phyloP scores from a whole-genome alignment of 2,113 vertebrate genomes.

The Crotalus horridus region DNA sequence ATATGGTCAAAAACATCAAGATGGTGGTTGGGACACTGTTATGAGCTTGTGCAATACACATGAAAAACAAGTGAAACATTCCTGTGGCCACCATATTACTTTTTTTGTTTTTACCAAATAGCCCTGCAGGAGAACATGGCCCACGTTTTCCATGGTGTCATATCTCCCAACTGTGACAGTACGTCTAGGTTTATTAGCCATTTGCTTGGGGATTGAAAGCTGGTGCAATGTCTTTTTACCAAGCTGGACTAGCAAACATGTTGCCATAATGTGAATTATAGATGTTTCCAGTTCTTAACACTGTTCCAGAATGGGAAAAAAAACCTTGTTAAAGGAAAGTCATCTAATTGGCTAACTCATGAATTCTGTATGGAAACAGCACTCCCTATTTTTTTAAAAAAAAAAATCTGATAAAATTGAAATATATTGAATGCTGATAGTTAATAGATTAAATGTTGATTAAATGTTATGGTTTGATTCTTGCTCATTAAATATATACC shows the following conservation, averaged over 20 bases:
- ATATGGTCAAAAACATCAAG: neutral
- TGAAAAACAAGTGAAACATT: neutral
- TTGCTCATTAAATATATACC: neutral
- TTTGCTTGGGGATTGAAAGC: neutral
- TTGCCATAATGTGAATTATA: neutral
- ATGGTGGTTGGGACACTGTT: neutral
- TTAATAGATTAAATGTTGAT: neutral
- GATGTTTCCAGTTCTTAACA: neutral
- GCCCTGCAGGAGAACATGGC: neutral
- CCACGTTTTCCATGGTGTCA: neutral
- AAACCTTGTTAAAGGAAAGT: neutral
- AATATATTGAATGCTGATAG: neutral
- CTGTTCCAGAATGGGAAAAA: neutral
- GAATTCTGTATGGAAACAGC: neutral
- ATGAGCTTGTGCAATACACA: neutral
- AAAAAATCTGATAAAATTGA: neutral
- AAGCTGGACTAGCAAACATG: neutral
- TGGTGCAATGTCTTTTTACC: neutral
- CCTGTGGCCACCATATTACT: neutral
- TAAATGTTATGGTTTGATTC: neutral
- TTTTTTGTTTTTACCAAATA: neutral
- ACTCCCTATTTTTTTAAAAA: neutral
- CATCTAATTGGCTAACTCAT: neutral
- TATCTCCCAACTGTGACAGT: neutral
- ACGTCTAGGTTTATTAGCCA: neutral